Evolutionary conservation across 2,888 invertebrate species (phyloP).

Genomic region (Corythucha ciliata): DNA sequence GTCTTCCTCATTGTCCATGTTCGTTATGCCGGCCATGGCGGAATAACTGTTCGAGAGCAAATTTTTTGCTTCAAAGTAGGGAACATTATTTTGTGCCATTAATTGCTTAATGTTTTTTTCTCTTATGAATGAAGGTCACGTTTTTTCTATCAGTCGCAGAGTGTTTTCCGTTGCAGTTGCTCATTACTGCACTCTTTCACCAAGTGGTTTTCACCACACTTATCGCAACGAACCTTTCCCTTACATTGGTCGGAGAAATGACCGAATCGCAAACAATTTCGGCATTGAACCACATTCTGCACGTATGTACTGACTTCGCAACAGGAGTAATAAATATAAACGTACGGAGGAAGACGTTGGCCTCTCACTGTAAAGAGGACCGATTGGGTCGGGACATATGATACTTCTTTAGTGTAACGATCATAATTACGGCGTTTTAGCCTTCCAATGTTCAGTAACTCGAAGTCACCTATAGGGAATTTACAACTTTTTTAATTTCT

Average conservation of each 20-base stretch:
- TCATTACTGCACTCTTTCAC: not conserved
- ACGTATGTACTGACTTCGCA: not conserved
- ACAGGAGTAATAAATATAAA: not conserved
- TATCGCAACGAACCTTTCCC: not conserved
- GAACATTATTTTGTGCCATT: no score
- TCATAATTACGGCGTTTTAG: not conserved
- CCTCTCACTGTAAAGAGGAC: conserved; percentile 4
- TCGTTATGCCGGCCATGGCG: no score
- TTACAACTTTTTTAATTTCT: not conserved
- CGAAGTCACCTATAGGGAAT: not conserved
- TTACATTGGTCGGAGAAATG: not conserved
- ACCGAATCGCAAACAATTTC: not conserved
- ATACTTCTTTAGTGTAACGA: not conserved
- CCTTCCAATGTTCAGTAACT: not conserved
- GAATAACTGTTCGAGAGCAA: no score
- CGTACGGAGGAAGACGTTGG: not conserved
- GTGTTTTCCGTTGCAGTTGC: no score
- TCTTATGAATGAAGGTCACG: no score
- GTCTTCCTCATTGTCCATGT: no score
- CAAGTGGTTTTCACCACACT: not conserved
- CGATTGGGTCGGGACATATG: not conserved
- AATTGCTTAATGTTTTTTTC: no score
- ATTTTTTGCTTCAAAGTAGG: no score
- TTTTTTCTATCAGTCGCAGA: no score
- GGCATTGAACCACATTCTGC: conserved; percentile 3